Evolutionary conservation across 2,888 invertebrate genomes (phyloP), one percentile per base, ranked within the genome.

Genomic region (Sympetrum striolatum): DNA sequence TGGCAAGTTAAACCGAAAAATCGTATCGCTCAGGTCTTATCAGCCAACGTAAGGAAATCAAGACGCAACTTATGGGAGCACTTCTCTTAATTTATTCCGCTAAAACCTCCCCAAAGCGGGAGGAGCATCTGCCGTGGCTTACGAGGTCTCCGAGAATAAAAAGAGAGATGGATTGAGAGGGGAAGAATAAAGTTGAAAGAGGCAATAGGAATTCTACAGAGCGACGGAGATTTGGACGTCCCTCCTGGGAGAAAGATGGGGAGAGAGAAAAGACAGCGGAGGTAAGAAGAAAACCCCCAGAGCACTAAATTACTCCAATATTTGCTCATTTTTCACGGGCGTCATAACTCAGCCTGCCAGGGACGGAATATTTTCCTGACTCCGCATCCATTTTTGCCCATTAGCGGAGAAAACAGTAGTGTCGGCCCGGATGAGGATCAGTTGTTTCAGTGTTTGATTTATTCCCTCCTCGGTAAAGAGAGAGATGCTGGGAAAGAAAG

Each of bases 371-470:
- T 82, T 58, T 86, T n/a, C 37, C 58, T 80, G 80, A 80, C 80
- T 64, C 86, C 35, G 37, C 37, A 86, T 64, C 35, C 86, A 60
- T 60, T 64, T 35, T n/a, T 25, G 86, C 86, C 86, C 86, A 86
- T 86, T 86, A 86, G 86, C 86, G 35, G 60, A 53, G 86, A 86
- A 86, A 86, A 86, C 86, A 86, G 86, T 37, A 86, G 39, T 60
- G 86, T 86, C 86, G 86, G 86, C 25, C n/a, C 82, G 58, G 82
- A 82, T 82, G 58, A 82, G 86, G 60, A 86, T 86, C 86, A 60
- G 58, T 86, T 86, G 86, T 86, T 86, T 86, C 86, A 86, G 86
- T 39, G 86, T 86, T 86, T 86, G 86, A 86, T 86, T 86, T 86
- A 86, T 86, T 86, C 86, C 86, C 86, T 31, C 60, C 37, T 64